Percentiles rank a stretch among this genome's conserved stretches.
Evolutionary conservation across 2,888 invertebrate genomes (phyloP).

Genomic region (Operophtera brumata): DNA sequence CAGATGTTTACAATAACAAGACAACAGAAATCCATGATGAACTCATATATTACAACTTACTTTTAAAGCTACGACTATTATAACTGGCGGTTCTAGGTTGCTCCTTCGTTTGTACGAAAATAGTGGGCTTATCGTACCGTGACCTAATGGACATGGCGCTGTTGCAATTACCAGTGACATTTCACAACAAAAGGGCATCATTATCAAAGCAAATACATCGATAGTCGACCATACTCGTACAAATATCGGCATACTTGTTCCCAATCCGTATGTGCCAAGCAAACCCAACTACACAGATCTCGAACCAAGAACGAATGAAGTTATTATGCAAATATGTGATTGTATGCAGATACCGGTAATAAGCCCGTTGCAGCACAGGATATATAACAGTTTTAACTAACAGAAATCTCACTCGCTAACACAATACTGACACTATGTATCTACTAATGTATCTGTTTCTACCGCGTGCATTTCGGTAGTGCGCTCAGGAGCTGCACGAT

Average conservation of each 20-base stretch:
- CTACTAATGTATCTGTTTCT: too few relatives aligned
- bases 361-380: slow-evolving; percentile 39
- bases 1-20: too few relatives aligned
- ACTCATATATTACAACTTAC: too few relatives aligned
- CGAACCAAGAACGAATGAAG: slow-evolving; percentile 71
- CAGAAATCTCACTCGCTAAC: background rate
- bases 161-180: background rate
- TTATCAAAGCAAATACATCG: background rate
- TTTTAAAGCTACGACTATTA: too few relatives aligned
- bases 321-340: slow-evolving; percentile 78
- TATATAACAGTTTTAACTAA: background rate
- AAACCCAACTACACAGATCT: slow-evolving; percentile 17
- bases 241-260: slow-evolving; percentile 13
- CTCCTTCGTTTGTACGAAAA: too few relatives aligned
- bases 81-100: too few relatives aligned
- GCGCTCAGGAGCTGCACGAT: too few relatives aligned
- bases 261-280: slow-evolving; percentile 17
- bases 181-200: slow-evolving; percentile 10
- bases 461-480: too few relatives aligned
- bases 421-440: too few relatives aligned
- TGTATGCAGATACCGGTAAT: slow-evolving; percentile 79
- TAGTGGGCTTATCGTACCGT: too few relatives aligned
- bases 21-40: too few relatives aligned
- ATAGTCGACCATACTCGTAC: background rate
- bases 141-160: background rate